phyloP scores from a whole-genome alignment of 2,113 vertebrate genomes.

The Anseranas semipalmata region DNA sequence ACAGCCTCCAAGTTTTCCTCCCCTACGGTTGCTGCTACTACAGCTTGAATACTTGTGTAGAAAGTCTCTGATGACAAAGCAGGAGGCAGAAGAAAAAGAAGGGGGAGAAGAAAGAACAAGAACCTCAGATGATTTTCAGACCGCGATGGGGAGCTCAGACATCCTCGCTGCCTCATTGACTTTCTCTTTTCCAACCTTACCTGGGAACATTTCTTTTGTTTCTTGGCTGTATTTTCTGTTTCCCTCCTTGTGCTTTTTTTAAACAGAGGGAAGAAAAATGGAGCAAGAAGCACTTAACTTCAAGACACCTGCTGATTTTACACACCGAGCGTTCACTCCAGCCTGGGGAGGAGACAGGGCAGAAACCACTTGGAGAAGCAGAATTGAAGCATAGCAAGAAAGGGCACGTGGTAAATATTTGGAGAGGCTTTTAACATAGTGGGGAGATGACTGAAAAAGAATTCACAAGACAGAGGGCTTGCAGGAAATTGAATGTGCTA shows the following conservation, averaged over 20 bases:
- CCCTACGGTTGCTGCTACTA: not conserved
- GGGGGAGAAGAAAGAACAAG: not conserved
- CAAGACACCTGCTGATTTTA: not conserved
- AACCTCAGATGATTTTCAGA: not conserved
- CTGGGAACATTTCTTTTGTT: conserved; percentile 5
- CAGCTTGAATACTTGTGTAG: not conserved
- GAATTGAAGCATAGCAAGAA: not conserved
- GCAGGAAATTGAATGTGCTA: not conserved
- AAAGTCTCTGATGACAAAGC: not conserved
- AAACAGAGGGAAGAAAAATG: not conserved
- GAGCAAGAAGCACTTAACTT: not conserved
- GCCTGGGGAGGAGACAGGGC: not conserved
- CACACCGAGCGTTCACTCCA: not conserved
- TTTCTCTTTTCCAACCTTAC: not conserved
- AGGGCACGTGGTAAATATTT: not conserved
- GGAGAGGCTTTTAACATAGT: not conserved
- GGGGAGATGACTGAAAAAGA: not conserved
- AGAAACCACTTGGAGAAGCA: not conserved
- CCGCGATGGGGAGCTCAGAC: not conserved
- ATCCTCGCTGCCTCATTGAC: not conserved
- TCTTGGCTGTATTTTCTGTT: not conserved
- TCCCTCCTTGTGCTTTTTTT: not conserved
- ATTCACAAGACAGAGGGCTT: not conserved
- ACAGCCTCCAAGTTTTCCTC: not conserved
- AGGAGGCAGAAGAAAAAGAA: not conserved